A percentile compares a stretch with the other conserved stretches of the same genome.
phyloP scores from a whole-genome alignment of 2,113 vertebrate species.

The Ascaphus truei region DNA sequence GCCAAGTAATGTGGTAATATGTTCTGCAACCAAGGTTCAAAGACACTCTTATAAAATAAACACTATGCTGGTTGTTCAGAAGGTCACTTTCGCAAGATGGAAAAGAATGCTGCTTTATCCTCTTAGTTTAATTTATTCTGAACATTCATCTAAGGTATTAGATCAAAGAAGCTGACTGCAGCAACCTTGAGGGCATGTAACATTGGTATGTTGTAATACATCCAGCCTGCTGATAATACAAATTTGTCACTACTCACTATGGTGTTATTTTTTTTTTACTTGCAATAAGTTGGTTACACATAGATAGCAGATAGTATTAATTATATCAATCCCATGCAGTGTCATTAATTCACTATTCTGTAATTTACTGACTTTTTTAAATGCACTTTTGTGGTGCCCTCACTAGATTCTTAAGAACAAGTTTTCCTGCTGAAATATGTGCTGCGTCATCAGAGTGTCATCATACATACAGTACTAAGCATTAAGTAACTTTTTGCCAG shows the following conservation, averaged over 20 bases:
- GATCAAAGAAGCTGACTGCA: constrained; percentile 27
- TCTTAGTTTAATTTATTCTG: constrained; percentile 29
- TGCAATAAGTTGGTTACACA: no score
- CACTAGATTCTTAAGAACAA: no score
- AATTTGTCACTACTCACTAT: neutral
- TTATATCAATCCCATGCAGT: no score
- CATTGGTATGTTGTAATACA: constrained; percentile 24
- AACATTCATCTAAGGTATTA: constrained; percentile 33
- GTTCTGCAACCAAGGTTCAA: constrained; percentile 28
- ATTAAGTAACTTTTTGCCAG: no score
- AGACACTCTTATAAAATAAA: constrained; percentile 37
- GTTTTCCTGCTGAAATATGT: no score
- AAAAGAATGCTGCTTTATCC: constrained; percentile 35
- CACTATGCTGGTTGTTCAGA: constrained; percentile 31
- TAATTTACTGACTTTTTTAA: no score
- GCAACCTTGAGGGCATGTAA: constrained; percentile 10
- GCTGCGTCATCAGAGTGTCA: no score
- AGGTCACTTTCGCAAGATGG: constrained; percentile 33
- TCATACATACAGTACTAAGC: no score
- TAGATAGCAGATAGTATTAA: no score
- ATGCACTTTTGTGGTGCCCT: no score
- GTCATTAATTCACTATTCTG: no score
- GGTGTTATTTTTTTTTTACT: no score
- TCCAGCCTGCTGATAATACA: constrained; percentile 5
- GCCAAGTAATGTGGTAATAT: constrained; percentile 36